phyloP scores from a whole-genome alignment of 2,888 invertebrate species.

The Hypsopygia costalis region DNA sequence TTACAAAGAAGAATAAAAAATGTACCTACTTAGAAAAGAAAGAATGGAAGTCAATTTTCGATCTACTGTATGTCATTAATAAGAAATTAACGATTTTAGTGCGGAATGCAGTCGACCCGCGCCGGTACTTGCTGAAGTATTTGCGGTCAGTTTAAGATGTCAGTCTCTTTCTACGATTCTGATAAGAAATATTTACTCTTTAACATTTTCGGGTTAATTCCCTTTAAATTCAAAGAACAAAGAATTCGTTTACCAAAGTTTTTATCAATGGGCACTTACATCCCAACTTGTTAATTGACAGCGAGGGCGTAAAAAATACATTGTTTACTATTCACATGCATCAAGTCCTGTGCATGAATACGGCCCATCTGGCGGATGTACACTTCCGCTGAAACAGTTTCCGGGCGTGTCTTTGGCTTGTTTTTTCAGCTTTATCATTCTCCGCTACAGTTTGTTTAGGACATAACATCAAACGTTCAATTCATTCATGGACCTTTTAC shows the following conservation, averaged over 20 bases:
- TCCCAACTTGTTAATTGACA: background rate
- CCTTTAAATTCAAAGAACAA: too few species aligned
- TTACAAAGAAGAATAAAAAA: too few species aligned
- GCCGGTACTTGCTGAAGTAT: background rate
- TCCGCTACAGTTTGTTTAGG: constrained; percentile 50
- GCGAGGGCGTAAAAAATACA: constrained; percentile 9
- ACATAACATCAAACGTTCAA: constrained; percentile 37
- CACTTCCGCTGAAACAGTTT: constrained; percentile 71
- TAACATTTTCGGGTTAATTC: background rate
- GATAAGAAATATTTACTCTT: too few species aligned
- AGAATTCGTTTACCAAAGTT: background rate
- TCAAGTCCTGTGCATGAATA: constrained; percentile 28
- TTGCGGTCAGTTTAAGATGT: background rate
- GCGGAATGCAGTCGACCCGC: background rate
- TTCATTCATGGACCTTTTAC: constrained; percentile 50
- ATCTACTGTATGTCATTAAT: too few species aligned
- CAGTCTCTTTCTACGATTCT: too few species aligned
- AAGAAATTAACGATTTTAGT: too few species aligned
- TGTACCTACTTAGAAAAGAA: too few species aligned
- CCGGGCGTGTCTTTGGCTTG: constrained; percentile 63
- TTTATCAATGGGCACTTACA: constrained; percentile 1
- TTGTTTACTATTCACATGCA: constrained; percentile 13
- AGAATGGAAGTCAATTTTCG: too few species aligned
- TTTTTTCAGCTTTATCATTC: constrained; percentile 64
- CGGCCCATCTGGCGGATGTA: constrained; percentile 76